Percentiles rank a stretch among this genome's conserved stretches.
Evolutionary conservation across 1,140 invertebrate species (phyloP).

Genomic region (Aphelenchoides avenae): DNA sequence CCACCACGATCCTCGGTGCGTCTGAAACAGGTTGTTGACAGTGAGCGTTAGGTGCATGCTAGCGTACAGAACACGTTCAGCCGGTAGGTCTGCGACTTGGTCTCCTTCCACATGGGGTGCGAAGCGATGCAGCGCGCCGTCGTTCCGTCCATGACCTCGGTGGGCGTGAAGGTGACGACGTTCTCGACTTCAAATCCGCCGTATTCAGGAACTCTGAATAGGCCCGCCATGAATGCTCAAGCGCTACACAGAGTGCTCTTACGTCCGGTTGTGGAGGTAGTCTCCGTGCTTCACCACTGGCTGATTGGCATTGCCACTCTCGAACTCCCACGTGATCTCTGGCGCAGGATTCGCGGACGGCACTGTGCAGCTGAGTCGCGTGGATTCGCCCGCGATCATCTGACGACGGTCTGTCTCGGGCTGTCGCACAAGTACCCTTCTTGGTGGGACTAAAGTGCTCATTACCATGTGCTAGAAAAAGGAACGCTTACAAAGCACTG

Average conservation of each 20-base stretch:
- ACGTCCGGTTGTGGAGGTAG: conserved; percentile 57
- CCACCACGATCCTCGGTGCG: conserved; percentile 63
- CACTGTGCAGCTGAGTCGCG: conserved; percentile 76
- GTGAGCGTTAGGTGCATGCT: no score
- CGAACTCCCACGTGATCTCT: conserved; percentile 81
- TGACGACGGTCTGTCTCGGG: no score
- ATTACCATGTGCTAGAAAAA: no score
- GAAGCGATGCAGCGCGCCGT: conserved; percentile 82
- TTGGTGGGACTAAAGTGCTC: conserved; percentile 74
- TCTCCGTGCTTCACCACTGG: conserved; percentile 65
- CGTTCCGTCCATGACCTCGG: conserved; percentile 73
- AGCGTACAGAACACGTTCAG: conserved; percentile 42
- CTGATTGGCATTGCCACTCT: conserved; percentile 69
- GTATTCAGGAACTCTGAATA: conserved; percentile 42
- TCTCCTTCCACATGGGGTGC: conserved; percentile 64
- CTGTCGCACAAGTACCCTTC: conserved; percentile 72
- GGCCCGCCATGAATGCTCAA: no score
- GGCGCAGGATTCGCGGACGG: conserved; percentile 87
- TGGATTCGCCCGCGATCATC: conserved; percentile 42
- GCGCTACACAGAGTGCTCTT: conserved; percentile 69
- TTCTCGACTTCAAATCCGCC: conserved; percentile 53
- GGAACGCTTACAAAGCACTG: conserved; percentile 80
- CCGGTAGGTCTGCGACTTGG: conserved; percentile 24
- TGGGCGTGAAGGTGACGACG: conserved; percentile 69
- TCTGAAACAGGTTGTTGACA: conserved; percentile 63